Base-by-base conservation (phyloP, 2,888 invertebrate genomes). In the Limnephilus marmoratus region DNA sequence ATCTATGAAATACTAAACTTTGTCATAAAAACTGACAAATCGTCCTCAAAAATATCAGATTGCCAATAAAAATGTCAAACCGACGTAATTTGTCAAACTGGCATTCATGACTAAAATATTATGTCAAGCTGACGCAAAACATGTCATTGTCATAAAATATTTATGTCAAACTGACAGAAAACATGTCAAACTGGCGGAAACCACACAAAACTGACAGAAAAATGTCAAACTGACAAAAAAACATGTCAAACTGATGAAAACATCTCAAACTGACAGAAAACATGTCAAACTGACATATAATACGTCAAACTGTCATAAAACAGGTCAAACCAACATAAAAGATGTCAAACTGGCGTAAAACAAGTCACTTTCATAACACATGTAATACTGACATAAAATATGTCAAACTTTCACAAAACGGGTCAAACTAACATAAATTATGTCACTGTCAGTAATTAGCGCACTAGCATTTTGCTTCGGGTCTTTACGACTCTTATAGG, bases 401-500 rank as follows among this genome's bases (percentile, higher is more conserved):
- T 7, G 68, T 68, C 24, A 68, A 68, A 68, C n/a, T 68, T 7
- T n/a, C 68, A 9, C n/a, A n/a, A 68, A 68, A 5, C 5, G n/a
- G 5, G 24, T 68, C 68, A 68, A n/a, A 53, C 53, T 53, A 4
- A 53, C 53, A 18, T 53, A 53, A 5, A 53, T 18, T 15, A 53
- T 18, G 18, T 53, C 53, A 18, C 18, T 53, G 53, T 18, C 53
- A 45, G 11, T 45, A 83, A 83, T 34, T 18, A 18, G 83, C 86
- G 37, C 18, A 80, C 34, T 11, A 91, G 81, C 91, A 91, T 91
- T 31, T 91, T 91, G 81, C 91, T 91, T 15, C 91, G 80, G 4
- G 91, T 91, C 29, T 34, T 87, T 2, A 91, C 81, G 31, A 80
- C 86, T 68, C 91, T 86, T 24, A 29, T 49, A 7, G 15, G 34